phyloP scores from a whole-genome alignment of 1,140 invertebrate species.

The Danaus plexippus region DNA sequence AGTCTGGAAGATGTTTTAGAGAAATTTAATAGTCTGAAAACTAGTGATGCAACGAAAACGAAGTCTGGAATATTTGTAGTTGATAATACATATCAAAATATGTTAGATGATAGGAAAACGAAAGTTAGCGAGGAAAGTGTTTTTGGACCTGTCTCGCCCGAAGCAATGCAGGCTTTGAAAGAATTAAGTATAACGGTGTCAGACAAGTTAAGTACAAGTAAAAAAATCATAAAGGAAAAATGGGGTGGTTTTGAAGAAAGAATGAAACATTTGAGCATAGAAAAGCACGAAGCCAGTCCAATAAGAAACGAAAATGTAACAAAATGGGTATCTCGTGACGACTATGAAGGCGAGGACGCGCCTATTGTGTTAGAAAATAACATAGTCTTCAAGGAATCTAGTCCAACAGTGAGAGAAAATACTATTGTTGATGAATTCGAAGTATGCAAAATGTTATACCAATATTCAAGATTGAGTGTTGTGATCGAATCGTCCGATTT shows the following conservation, averaged over 20 bases:
- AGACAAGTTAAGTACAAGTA: conserved; percentile 67
- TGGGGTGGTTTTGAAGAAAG: conserved; percentile 63
- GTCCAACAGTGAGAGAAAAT: conserved; percentile 60
- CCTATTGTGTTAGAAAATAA: conserved; percentile 35
- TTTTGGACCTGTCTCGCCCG: conserved; percentile 47
- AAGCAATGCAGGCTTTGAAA: conserved; percentile 68
- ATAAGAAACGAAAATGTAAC: conserved; percentile 28
- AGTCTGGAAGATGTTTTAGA: conserved; percentile 49
- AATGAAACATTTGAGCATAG: conserved; percentile 56
- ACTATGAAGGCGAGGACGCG: conserved; percentile 30
- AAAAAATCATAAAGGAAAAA: conserved; percentile 68
- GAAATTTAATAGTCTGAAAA: conserved; percentile 56
- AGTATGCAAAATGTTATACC: conserved; percentile 54
- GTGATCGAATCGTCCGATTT: conserved; percentile 58
- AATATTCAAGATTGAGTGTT: conserved; percentile 62
- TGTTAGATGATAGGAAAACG: conserved; percentile 36
- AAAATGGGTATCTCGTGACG: conserved; percentile 36
- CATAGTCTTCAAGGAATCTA: conserved; percentile 64
- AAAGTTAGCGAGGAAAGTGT: conserved; percentile 47
- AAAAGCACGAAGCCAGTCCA: conserved; percentile 34
- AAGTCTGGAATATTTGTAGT: conserved; percentile 72
- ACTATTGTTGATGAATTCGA: conserved; percentile 45
- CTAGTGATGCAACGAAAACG: conserved; percentile 55
- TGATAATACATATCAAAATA: conserved; percentile 65
- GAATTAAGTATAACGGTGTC: conserved; percentile 65